Evolutionary conservation across 2,113 vertebrate species (phyloP), one percentile per base, ranked within the genome.

Genomic region (Suricata suricatta): DNA sequence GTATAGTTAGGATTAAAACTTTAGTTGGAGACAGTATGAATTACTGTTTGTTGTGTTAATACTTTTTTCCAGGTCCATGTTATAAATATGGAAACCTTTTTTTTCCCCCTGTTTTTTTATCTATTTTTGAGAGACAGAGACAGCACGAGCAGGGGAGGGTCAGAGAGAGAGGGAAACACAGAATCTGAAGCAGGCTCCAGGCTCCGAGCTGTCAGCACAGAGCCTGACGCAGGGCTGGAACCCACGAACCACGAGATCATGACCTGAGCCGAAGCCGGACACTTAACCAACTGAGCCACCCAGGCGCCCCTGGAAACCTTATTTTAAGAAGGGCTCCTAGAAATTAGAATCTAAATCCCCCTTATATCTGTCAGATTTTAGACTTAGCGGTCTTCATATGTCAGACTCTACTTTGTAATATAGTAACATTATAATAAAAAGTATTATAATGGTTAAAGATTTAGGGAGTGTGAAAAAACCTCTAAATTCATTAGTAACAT

Each of bases 381-480:
- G 35, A 93, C 25, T 80, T 77, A 33, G 38, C 27, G 35, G 69
- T 83, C 31, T 97, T 80, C 74, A 52, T 63, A 44, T 63, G 15
- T 47, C 86, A 89, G 72, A 91, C 23, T 97, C 80, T 90, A 15
- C 57, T 96, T 92, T 94, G 35, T 95, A 74, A 13, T 87, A 63
- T 81, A 92, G 27, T 52, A 89, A 72, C n/a, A 47, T 84, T n/a
- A 33, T 83, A 47, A 44, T 80, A 85, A 66, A 63, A 93, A 69
- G 9, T 71, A 33, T 63, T 64, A n/a, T 77, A 68, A 15, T 95
- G 6, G 7, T 52, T 96, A 87, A 96, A 92, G 54, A 96, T 91
- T 76, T 83, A 89, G 63, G 19, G 84, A 92, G 13, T 95, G 3
- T 95, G 72, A 25, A 72, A 92, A 93, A 47, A 54, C 66, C 33